Evolutionary conservation across 2,888 invertebrate species (phyloP), one percentile per base, ranked within the genome.

Genomic region (Girardia tigrina): DNA sequence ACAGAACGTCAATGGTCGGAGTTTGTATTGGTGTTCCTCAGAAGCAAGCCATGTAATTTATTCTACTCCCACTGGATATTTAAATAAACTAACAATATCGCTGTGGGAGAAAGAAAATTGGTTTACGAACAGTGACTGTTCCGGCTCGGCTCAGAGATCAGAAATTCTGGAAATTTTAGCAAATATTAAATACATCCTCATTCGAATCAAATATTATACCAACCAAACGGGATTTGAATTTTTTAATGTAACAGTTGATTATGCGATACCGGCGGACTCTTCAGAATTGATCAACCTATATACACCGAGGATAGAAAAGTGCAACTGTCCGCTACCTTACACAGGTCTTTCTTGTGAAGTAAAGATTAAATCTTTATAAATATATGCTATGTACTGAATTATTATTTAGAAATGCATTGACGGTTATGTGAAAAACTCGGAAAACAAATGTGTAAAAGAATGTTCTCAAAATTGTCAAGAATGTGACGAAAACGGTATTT

Each of bases 181-280:
- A 20, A 23, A 71, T 20, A 29, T 71, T 29, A 28, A 29, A 28
- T 29, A 71, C 20, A 4, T 71, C 16, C 28, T 29, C 4, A 29
- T 71, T 29, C 6, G 71, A 23, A 71, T 71, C 4, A 28, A 29
- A 28, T 71, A 71, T 29, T 71, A 71, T 29, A 12, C 71, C 6
- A 29, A 71, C n/a, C 71, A 71, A 29, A 71, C 71, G n/a, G 29
- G 29, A 28, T 71, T 71, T 23, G 71, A 71, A 29, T 28, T 71
- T 14, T 28, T 29, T 28, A 71, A 71, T 28, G 28, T 23, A 6
- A 71, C 28, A 6, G 28, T 71, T n/a, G 71, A 71, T 6, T 23
- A 71, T 23, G 71, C 23, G 2, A 29, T 28, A 4, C 4, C 28
- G 4, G 20, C 6, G 14, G 26, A 26, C 6, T 14, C 16, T 6